Percentiles rank a stretch among this genome's conserved stretches.
phyloP scores from a whole-genome alignment of 1,140 invertebrate species.

The Hylyphantes graminicola region DNA sequence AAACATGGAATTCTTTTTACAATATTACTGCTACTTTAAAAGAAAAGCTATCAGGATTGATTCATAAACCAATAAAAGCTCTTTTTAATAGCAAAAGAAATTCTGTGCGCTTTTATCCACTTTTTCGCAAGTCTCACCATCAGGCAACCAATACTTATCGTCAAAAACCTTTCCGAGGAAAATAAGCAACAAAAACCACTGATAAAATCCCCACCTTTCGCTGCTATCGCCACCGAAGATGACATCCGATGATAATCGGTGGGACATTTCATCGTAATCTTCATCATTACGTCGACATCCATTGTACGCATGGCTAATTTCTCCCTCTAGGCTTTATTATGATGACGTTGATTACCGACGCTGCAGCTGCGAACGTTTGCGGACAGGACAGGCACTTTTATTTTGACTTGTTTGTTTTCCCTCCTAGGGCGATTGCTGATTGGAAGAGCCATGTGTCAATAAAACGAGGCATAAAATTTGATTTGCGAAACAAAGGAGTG shows the following conservation, averaged over 20 bases:
- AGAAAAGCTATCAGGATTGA: no score
- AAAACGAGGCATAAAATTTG: conserved; percentile 52
- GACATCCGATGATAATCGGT: conserved; percentile 12
- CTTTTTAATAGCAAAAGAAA: no score
- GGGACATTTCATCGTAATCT: neutral
- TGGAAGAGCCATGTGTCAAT: conserved; percentile 33
- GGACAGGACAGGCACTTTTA: conserved; percentile 18
- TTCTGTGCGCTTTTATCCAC: no score
- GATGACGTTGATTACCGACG: conserved; percentile 23
- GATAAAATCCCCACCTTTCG: neutral
- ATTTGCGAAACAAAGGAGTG: conserved; percentile 51
- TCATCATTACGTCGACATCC: conserved; percentile 38
- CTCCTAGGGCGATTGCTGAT: conserved; percentile 32
- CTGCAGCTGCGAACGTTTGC: conserved; percentile 25
- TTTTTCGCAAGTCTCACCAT: no score
- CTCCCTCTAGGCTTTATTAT: conserved; percentile 39
- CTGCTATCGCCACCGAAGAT: neutral
- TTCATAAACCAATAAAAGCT: no score
- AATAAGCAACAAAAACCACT: no score
- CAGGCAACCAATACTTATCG: no score
- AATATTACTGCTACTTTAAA: no score
- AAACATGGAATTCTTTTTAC: no score
- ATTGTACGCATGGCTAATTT: conserved; percentile 52
- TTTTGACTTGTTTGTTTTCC: conserved; percentile 21
- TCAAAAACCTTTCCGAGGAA: no score